Evolutionary conservation across 2,888 invertebrate species (phyloP), one percentile per base, ranked within the genome.

Genomic region (Ypsolopha scabrella): DNA sequence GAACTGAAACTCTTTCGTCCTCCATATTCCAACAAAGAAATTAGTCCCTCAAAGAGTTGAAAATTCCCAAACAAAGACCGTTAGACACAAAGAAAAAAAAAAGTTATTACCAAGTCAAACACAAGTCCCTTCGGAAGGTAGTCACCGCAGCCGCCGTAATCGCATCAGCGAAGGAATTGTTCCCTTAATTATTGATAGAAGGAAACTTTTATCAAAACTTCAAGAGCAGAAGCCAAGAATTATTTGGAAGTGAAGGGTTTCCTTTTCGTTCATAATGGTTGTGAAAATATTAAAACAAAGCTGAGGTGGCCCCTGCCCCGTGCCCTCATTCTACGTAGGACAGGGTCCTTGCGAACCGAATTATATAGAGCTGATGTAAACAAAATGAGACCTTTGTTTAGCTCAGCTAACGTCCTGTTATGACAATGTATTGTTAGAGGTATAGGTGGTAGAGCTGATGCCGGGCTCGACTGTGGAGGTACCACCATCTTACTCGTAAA

Each of bases 251-350:
- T 77, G 75, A 85, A 86, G 80, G 24, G 24, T 24, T 24, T 24
- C 24, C 2, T 24, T 24, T n/a, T 86, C 86, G 85, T 86, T 86
- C 81, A 80, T 83, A 86, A 85, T 81, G 85, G 80, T 77, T 79
- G 80, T 72, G 86, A 86, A 86, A 86, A 86, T 86, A 86, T 86
- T 86, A 86, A 86, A 86, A 86, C 86, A 86, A 86, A 86, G 85
- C 79, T 80, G 72, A 85, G 83, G 83, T 83, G 76, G 70, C 78
- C 72, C 65, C 80, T 47, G 35, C 33, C 39, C 49, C 44, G 34
- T 43, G 35, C 38, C 51, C 45, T 44, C 50, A 75, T 71, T 64
- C 71, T 62, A 61, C 70, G 78, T 63, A 66, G 68, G 81, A 81
- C 81, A 75, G 67, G 67, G 63, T 67, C 44, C 48, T 41, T 34